phyloP scores from a whole-genome alignment of 2,113 vertebrate genomes.

The Nerophis ophidion region DNA sequence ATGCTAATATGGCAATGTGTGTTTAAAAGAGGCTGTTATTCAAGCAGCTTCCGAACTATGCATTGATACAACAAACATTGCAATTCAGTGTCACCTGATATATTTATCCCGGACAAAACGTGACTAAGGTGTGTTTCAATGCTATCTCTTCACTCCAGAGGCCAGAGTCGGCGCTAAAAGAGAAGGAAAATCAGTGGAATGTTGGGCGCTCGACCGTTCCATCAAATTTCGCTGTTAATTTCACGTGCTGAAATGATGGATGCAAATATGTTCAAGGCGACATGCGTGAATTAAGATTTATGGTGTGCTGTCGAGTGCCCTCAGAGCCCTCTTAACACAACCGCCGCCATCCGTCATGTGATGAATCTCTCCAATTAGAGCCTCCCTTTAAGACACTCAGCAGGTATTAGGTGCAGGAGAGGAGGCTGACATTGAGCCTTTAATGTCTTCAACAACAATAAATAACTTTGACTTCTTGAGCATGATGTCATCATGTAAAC shows the following conservation, averaged over 20 bases:
- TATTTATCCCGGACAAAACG: slow-evolving; percentile 13
- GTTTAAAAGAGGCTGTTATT: too few relatives aligned
- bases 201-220: slow-evolving; percentile 29
- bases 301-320: slow-evolving; percentile 36
- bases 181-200: slow-evolving; percentile 41
- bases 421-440: slow-evolving; percentile 7
- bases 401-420: slow-evolving; percentile 49
- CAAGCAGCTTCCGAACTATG: neutral
- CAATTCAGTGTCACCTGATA: slow-evolving; percentile 21
- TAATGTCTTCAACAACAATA: too few relatives aligned
- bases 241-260: slow-evolving; percentile 38
- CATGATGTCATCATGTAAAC: too few relatives aligned
- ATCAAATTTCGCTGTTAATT: slow-evolving; percentile 55
- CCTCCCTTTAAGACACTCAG: slow-evolving; percentile 45
- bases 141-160: slow-evolving; percentile 24
- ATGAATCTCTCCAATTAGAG: slow-evolving; percentile 53
- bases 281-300: slow-evolving; percentile 63
- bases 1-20: too few relatives aligned
- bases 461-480: too few relatives aligned
- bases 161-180: slow-evolving; percentile 20
- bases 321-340: slow-evolving; percentile 52
- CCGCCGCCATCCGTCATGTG: slow-evolving; percentile 54
- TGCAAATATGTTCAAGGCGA: slow-evolving; percentile 60
- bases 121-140: slow-evolving; percentile 31
- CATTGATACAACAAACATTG: slow-evolving; percentile 10